phyloP scores from a whole-genome alignment of 2,797 vertebrate species.

The Alcedo atthis region DNA sequence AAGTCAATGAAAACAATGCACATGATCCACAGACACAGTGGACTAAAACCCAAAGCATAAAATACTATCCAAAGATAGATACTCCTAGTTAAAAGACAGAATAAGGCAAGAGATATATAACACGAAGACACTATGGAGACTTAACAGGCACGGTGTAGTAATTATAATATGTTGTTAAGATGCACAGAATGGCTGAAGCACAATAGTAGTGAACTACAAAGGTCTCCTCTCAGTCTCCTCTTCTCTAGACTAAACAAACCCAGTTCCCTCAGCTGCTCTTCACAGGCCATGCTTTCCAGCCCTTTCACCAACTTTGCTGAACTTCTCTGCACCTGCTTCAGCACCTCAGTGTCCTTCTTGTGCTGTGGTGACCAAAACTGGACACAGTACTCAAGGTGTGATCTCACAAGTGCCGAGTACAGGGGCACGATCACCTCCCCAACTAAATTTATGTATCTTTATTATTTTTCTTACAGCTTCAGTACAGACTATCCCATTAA shows the following conservation, averaged over 20 bases:
- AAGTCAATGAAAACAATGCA: not conserved
- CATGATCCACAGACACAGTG: not conserved
- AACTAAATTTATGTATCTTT: not conserved
- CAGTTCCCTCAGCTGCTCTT: too few relatives aligned
- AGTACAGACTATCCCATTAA: not conserved
- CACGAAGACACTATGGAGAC: not conserved
- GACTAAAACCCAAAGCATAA: not conserved
- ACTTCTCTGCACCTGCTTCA: too few relatives aligned
- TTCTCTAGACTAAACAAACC: too few relatives aligned
- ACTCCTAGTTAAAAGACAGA: not conserved
- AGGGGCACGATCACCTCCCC: too few relatives aligned
- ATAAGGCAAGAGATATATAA: not conserved
- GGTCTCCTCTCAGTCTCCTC: too few relatives aligned
- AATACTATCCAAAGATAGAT: not conserved
- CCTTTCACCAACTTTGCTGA: too few relatives aligned
- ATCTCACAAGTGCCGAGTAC: too few relatives aligned
- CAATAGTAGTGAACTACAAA: not conserved
- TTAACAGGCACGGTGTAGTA: not conserved
- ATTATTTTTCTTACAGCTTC: not conserved
- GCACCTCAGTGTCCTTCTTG: too few relatives aligned
- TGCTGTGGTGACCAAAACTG: too few relatives aligned
- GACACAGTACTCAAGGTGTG: too few relatives aligned
- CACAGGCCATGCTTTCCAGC: too few relatives aligned
- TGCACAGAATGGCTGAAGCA: not conserved
- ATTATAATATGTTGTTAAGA: not conserved